These are phyloP conservation scores for Sebastes wilsoni DNA, from an alignment of 2,797 vertebrate species.

Conservation along the genomic window DNA sequence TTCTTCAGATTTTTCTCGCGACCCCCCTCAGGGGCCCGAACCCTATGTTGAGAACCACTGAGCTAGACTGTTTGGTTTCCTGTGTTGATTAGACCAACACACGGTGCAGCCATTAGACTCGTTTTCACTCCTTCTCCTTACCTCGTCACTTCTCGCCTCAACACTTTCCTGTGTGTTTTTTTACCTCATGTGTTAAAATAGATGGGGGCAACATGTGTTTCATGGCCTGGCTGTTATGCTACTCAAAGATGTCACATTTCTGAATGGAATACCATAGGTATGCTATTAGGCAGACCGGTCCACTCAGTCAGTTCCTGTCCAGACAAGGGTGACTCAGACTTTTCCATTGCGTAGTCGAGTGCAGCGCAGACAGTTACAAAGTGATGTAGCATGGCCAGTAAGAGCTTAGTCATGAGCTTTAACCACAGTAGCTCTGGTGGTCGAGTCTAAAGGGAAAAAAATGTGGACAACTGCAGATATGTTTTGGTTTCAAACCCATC, in stretches of 20 bases:
- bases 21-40: not conserved
- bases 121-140: slow-evolving; percentile 19
- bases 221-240: slow-evolving; percentile 35
- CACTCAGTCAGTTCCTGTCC: slow-evolving; percentile 77
- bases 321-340: slow-evolving; percentile 79
- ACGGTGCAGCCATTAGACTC: slow-evolving; percentile 48
- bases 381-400: slow-evolving; percentile 66
- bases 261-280: slow-evolving; percentile 71
- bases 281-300: slow-evolving; percentile 65
- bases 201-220: slow-evolving; percentile 31
- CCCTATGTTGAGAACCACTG: slow-evolving; percentile 9
- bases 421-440: slow-evolving; percentile 71
- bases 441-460: slow-evolving; percentile 47
- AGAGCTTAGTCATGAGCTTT: slow-evolving; percentile 78
- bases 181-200: slow-evolving; percentile 36
- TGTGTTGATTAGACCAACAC: slow-evolving; percentile 41
- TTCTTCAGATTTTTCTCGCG: not conserved
- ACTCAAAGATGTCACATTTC: slow-evolving; percentile 66
- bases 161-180: slow-evolving; percentile 22
- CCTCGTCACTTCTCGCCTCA: slow-evolving; percentile 39
- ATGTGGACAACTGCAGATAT: slow-evolving; percentile 62
- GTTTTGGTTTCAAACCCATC: slow-evolving; percentile 67
- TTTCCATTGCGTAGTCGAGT: slow-evolving; percentile 71
- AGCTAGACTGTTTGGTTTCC: slow-evolving; percentile 39
- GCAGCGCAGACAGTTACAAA: slow-evolving; percentile 63